These are phyloP conservation scores for Rhinoptilus africanus DNA, from an alignment of 2,113 vertebrate genomes.

Conservation along the genomic window DNA sequence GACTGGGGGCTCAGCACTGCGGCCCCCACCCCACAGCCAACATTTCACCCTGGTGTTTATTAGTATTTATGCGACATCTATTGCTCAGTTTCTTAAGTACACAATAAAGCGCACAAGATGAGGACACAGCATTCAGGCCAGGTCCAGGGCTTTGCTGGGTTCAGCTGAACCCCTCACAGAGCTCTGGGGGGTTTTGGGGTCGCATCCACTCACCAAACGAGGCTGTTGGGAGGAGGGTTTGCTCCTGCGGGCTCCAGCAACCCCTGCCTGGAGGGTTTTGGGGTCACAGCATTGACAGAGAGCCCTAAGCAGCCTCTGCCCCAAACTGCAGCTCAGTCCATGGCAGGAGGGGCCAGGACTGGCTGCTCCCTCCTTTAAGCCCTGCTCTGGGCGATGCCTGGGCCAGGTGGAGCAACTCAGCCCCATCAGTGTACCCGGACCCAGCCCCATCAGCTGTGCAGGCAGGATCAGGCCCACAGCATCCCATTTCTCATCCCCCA, in stretches of 20 bases:
- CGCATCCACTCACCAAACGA: accelerated
- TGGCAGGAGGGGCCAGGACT: accelerated
- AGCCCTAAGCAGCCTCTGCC: not conserved
- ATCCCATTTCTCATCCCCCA: accelerated
- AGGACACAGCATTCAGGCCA: not conserved
- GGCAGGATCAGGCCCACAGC: not conserved
- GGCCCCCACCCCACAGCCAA: not conserved
- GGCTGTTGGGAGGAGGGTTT: not conserved
- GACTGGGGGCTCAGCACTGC: accelerated
- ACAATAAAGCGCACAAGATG: not conserved
- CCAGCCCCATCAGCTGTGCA: not conserved
- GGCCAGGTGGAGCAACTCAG: not conserved
- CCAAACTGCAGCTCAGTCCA: not conserved
- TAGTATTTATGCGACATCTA: not conserved
- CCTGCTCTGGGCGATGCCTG: not conserved
- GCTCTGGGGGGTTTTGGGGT: not conserved
- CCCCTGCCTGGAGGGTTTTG: not conserved
- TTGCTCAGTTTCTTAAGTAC: not conserved
- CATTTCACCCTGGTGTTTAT: not conserved
- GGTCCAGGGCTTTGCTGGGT: not conserved
- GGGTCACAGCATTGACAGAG: not conserved
- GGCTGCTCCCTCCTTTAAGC: not conserved
- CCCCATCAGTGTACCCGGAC: not conserved
- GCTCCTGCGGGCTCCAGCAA: not conserved
- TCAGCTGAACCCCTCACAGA: too few relatives aligned